Evolutionary conservation across 1,140 invertebrate species (phyloP).

Genomic region (Cyclina sinensis): DNA sequence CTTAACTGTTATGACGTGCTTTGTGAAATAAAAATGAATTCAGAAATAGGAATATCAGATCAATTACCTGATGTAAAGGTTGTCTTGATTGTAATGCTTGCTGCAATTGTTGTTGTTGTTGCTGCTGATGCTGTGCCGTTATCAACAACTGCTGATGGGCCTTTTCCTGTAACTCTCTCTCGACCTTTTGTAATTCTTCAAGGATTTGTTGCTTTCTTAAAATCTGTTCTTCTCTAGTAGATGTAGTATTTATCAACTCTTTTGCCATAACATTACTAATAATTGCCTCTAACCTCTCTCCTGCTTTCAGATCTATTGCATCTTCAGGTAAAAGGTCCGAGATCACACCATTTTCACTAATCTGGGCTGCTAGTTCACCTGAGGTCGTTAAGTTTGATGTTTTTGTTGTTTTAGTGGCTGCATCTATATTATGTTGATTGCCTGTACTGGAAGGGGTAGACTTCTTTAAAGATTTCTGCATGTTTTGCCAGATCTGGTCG

Average conservation of each 20-base stretch:
- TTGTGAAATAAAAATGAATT: too few species aligned
- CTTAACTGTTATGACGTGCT: too few species aligned
- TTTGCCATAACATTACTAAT: constrained; percentile 87
- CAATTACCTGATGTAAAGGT: constrained; percentile 33
- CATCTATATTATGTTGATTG: constrained; percentile 70
- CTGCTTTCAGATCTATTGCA: constrained; percentile 82
- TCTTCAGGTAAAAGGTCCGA: constrained; percentile 66
- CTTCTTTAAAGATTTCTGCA: constrained; percentile 76
- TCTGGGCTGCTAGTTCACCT: constrained; percentile 46
- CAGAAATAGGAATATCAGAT: too few species aligned
- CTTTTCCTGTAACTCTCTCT: constrained; percentile 91
- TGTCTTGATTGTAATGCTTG: constrained; percentile 68
- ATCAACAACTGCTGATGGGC: constrained; percentile 87
- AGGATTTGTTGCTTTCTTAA: constrained; percentile 92
- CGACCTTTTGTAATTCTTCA: constrained; percentile 92
- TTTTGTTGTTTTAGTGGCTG: constrained; percentile 59
- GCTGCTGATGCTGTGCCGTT: constrained; percentile 79
- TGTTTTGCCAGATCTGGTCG: constrained; percentile 75
- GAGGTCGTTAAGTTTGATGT: constrained; percentile 58
- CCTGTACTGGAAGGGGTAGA: constrained; percentile 66
- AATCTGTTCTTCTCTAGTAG: constrained; percentile 90
- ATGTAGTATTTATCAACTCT: constrained; percentile 83
- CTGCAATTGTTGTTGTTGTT: constrained; percentile 80
- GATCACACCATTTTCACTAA: constrained; percentile 57
- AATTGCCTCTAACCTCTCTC: constrained; percentile 85